Conservation (phyloP, 2,888 invertebrate species). For the Poecilus cupreus region DNA sequence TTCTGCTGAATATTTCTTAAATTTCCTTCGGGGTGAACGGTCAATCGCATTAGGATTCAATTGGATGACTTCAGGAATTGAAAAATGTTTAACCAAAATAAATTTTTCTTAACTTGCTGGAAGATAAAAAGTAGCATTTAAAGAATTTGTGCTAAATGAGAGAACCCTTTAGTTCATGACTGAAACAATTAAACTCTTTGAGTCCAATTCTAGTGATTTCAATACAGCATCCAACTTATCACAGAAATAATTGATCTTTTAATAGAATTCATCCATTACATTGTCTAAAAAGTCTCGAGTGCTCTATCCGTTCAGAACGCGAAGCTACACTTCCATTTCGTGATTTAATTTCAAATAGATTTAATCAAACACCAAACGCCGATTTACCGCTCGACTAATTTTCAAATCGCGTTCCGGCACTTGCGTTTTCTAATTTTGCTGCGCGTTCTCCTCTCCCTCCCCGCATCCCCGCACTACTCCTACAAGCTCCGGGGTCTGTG, state of each 20-base stretch:
- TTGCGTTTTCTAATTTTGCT: constrained; percentile 56
- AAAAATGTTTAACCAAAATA: background rate
- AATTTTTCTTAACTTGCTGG: background rate
- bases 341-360: constrained; percentile 58
- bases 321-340: constrained; percentile 24
- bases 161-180: background rate
- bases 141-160: too few relatives aligned
- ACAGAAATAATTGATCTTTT: constrained; percentile 37
- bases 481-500: background rate
- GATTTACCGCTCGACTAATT: constrained; percentile 57
- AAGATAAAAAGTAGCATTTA: too few relatives aligned
- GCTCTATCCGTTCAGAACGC: background rate
- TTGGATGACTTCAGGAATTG: constrained; percentile 23
- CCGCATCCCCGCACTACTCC: background rate
- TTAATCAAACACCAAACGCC: constrained; percentile 56
- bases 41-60: constrained; percentile 24
- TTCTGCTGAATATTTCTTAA: constrained; percentile 23
- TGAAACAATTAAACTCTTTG: constrained; percentile 21
- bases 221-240: constrained; percentile 32
- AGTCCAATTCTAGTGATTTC: background rate
- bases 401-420: constrained; percentile 56
- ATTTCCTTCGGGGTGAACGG: constrained; percentile 12
- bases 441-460: background rate
- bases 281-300: constrained; percentile 34
- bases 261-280: constrained; percentile 48